A percentile compares a stretch with the other conserved stretches of the same genome.
Evolutionary conservation across 2,888 invertebrate species (phyloP).

Genomic region (Xylota sylvarum): DNA sequence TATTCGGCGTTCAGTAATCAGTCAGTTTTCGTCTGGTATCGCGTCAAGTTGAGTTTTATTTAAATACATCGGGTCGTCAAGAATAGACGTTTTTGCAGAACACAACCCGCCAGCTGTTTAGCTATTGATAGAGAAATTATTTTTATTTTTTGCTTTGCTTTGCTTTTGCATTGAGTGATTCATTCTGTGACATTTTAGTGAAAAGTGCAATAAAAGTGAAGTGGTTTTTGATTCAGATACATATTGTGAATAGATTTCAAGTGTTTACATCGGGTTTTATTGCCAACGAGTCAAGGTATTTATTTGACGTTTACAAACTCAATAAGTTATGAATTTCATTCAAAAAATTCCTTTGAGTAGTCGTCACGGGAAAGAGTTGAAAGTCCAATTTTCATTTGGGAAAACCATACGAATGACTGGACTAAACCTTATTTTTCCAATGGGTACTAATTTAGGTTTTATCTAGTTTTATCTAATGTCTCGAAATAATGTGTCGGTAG

Average conservation of each 20-base stretch:
- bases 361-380: background rate
- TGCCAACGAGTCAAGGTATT: constrained; percentile 19
- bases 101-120: constrained; percentile 16
- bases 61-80: constrained; percentile 14
- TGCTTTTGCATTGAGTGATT: constrained; percentile 18
- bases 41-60: constrained; percentile 47
- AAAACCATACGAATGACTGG: constrained; percentile 6
- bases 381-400: background rate
- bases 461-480: background rate
- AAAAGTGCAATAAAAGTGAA: constrained; percentile 43
- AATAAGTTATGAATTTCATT: background rate
- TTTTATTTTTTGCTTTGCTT: background rate
- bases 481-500: background rate
- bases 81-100: constrained; percentile 30
- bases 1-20: constrained; percentile 63
- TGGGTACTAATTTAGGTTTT: background rate
- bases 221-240: constrained; percentile 14
- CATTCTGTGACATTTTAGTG: constrained; percentile 8
- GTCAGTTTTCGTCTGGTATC: constrained; percentile 58
- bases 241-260: constrained; percentile 13
- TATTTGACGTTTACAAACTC: background rate
- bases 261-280: constrained; percentile 18
- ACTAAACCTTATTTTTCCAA: background rate
- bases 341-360: background rate
- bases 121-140: constrained; percentile 13